Evolutionary conservation across 2,113 vertebrate species (phyloP).

Genomic region (Phaethon lepturus): DNA sequence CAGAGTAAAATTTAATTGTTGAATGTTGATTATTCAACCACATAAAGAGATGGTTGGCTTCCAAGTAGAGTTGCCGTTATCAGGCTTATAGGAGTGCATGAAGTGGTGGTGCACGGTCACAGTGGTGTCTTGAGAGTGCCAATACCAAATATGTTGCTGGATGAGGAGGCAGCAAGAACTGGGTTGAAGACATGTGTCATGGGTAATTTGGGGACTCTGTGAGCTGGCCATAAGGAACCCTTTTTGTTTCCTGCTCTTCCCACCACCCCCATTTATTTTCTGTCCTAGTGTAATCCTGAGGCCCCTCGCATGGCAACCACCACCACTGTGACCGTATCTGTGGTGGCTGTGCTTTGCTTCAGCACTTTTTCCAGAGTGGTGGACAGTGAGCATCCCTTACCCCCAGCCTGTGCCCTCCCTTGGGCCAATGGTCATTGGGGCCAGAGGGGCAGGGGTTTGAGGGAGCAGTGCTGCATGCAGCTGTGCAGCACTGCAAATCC

Average conservation of each 20-base stretch:
- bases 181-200: fast-evolving
- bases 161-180: neutral
- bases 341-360: neutral
- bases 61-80: neutral
- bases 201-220: neutral
- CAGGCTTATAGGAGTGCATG: neutral
- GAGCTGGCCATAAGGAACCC: neutral
- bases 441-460: neutral
- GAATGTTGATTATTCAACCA: neutral
- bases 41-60: neutral
- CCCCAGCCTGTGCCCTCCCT: neutral
- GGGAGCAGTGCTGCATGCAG: neutral
- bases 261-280: neutral
- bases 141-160: neutral
- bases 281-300: neutral
- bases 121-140: neutral
- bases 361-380: neutral
- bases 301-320: neutral
- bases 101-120: neutral
- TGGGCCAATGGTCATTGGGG: fast-evolving
- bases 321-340: neutral
- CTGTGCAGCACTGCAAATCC: neutral
- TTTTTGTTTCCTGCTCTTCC: neutral
- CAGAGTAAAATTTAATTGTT: neutral
- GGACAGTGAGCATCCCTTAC: neutral